Evolutionary conservation across 2,113 vertebrate species (phyloP).

Genomic region (Colius striatus): DNA sequence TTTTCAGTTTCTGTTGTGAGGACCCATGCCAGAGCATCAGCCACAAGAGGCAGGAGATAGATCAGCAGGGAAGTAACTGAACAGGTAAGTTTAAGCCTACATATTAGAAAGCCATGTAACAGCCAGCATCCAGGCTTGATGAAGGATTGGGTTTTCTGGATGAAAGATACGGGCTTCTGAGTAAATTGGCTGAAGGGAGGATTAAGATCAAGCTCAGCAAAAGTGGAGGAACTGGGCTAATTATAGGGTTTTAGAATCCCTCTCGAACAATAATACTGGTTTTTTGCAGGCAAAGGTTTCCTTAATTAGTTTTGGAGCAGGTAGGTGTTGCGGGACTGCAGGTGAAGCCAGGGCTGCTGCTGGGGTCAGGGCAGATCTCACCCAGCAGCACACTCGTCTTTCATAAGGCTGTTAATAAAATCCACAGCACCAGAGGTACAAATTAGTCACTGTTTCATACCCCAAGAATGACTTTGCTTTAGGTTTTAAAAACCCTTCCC

Average conservation of each 20-base stretch:
- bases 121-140: not conserved
- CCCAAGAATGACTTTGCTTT: not conserved
- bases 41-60: not conserved
- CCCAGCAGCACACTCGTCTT: not conserved
- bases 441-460: not conserved
- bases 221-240: not conserved
- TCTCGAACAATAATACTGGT: not conserved
- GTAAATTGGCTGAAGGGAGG: not conserved
- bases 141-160: not conserved
- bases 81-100: not conserved
- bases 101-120: not conserved
- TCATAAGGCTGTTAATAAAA: not conserved
- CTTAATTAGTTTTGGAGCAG: not conserved
- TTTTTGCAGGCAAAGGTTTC: not conserved
- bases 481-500: not conserved
- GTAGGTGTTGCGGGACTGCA: not conserved
- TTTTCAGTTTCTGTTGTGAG: not conserved
- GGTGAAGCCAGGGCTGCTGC: not conserved
- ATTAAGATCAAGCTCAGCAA: conserved; percentile 3
- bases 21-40: not conserved
- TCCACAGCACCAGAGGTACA: not conserved
- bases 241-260: not conserved
- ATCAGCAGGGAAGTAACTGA: not conserved
- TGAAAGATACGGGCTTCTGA: not conserved
- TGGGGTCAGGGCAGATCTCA: not conserved